Evolutionary conservation across 2,888 invertebrate genomes (phyloP), one percentile per base, ranked within the genome.

Genomic region (Empis stercorea): DNA sequence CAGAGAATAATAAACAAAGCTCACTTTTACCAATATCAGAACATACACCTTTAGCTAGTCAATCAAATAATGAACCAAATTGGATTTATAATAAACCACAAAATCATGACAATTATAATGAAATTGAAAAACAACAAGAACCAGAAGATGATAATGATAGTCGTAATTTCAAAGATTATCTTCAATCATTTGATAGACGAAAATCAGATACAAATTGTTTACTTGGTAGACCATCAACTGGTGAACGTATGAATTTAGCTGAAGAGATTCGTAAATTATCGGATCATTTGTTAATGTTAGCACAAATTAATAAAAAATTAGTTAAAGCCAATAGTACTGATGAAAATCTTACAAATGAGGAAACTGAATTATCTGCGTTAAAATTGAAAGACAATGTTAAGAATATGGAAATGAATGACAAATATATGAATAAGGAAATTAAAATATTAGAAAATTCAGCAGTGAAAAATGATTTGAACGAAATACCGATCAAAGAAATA

Each of bases 261-360:
- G 87, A 87, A 58, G 87, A 88, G 68, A 88, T 88, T 53, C 80
- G 84, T 55, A 86, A 85, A 65, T 66, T 88, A 1, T 87, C 87
- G 0, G 87, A 87, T 60, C 86, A 85, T 60, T 68, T 87, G 30
- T 78, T 77, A 48, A 77, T 81, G 74, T 63, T 83, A 37, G 81
- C 83, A 0, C 79, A 80, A 40, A 79, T 81, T 67, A 78, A 80
- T 55, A 65, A 62, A 14, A 67, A 66, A 54, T 50, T 68, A 20
- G 64, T 60, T 5, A 58, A 56, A 37, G 59, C 57, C 15, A 50
- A 43, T 36, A 43, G 44, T 14, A 38, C 47, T 1, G 45, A 48
- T 37, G 39, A 43, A 14, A 39, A 45, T 39, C 41, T 45, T 30
- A 42, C 7, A 23, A 23, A 16, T 37, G 38, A 49, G 51, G 43